Conservation (phyloP, 2,113 vertebrate genomes). For the Pangasianodon hypophthalmus region DNA sequence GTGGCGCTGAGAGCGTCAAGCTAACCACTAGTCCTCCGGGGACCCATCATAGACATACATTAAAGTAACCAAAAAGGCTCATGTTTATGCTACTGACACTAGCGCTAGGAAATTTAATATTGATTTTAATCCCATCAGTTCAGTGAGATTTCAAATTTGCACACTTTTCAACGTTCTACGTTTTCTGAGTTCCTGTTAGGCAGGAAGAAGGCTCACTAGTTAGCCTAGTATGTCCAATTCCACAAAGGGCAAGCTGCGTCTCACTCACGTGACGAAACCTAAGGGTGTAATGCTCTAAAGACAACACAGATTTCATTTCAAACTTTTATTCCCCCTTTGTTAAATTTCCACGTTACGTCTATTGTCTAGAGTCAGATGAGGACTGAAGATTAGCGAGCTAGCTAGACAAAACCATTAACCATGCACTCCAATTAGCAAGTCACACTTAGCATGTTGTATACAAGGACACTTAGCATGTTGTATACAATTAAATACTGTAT, state of each 20-base stretch:
- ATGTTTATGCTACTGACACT: background rate
- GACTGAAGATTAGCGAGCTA: background rate
- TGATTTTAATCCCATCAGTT: background rate
- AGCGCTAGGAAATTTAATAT: background rate
- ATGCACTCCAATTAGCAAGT: background rate
- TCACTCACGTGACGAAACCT: background rate
- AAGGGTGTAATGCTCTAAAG: background rate
- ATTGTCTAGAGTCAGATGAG: background rate
- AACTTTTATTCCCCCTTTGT: background rate
- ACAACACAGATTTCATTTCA: background rate
- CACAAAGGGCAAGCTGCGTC: background rate
- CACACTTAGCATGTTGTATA: background rate
- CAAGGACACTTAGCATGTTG: background rate
- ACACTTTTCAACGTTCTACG: background rate
- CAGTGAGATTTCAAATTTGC: background rate
- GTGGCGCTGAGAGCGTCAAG: too few relatives aligned
- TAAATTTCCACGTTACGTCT: background rate
- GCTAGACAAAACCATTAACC: background rate
- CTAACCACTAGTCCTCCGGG: too few relatives aligned
- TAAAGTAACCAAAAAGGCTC: background rate
- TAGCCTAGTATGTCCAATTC: background rate
- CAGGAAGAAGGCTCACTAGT: background rate
- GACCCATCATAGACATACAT: background rate
- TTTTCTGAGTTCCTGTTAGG: background rate
- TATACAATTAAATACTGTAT: background rate